phyloP scores from a whole-genome alignment of 2,797 vertebrate genomes.

The Parauchenoglanis punctatus region DNA sequence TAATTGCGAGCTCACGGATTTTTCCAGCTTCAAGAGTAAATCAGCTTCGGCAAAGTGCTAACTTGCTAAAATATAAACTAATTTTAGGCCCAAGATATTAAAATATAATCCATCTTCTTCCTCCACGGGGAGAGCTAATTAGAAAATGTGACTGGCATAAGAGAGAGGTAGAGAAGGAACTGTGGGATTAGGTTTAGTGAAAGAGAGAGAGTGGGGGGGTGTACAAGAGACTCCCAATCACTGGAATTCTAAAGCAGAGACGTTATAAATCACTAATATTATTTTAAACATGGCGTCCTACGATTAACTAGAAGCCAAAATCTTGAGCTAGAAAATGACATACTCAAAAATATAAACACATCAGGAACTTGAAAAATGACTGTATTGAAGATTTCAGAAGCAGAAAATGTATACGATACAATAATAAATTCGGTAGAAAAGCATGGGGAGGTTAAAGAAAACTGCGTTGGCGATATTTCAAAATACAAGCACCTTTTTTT shows the following conservation, averaged over 20 bases:
- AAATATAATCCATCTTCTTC: slow-evolving; percentile 87
- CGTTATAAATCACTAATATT: slow-evolving; percentile 79
- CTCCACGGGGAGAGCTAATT: slow-evolving; percentile 81
- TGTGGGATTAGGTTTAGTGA: slow-evolving; percentile 73
- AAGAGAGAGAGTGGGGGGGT: slow-evolving; percentile 16
- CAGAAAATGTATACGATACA: not conserved
- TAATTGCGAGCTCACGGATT: slow-evolving; percentile 84
- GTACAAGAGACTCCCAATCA: slow-evolving; percentile 69
- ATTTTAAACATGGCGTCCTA: slow-evolving; percentile 70
- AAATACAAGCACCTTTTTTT: slow-evolving; percentile 41
- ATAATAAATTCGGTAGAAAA: not conserved
- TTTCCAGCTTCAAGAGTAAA: slow-evolving; percentile 89
- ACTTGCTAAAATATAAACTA: slow-evolving; percentile 94
- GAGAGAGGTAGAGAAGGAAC: slow-evolving; percentile 78
- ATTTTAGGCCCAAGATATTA: slow-evolving; percentile 90
- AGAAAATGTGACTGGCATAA: slow-evolving; percentile 85
- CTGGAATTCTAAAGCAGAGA: slow-evolving; percentile 73
- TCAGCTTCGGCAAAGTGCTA: slow-evolving; percentile 88
- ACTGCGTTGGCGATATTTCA: slow-evolving; percentile 11
- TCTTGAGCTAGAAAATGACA: not conserved
- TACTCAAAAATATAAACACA: not conserved
- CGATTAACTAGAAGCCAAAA: slow-evolving; percentile 37
- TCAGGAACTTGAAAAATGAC: not conserved
- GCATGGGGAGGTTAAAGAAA: slow-evolving; percentile 7
- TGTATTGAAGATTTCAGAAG: not conserved